Evolutionary conservation across 1,140 invertebrate genomes (phyloP).

Genomic region (Zophobas atratus): DNA sequence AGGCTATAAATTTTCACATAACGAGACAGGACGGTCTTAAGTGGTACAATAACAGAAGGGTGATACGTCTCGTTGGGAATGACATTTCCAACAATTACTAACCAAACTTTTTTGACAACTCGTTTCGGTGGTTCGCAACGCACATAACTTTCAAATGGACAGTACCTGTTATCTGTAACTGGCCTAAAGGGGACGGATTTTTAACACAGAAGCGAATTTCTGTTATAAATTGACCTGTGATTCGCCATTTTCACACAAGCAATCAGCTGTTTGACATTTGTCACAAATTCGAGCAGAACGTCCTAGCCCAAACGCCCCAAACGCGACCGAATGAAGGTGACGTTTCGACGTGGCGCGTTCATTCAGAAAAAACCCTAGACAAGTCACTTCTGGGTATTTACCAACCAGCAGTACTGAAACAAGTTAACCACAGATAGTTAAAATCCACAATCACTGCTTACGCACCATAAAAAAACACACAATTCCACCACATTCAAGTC

Average conservation of each 20-base stretch:
- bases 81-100: slow-evolving; percentile 31
- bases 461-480: too few species aligned
- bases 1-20: slow-evolving; percentile 42
- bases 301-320: background rate
- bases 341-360: too few species aligned
- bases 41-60: slow-evolving; percentile 45
- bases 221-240: slow-evolving; percentile 44
- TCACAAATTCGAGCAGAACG: slow-evolving; percentile 4
- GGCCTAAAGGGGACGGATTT: slow-evolving; percentile 49
- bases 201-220: slow-evolving; percentile 47
- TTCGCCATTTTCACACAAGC: slow-evolving; percentile 54
- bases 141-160: slow-evolving; percentile 20
- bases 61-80: background rate
- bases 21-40: slow-evolving; percentile 27
- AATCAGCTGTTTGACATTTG: slow-evolving; percentile 52
- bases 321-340: too few species aligned
- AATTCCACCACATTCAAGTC: too few species aligned
- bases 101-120: slow-evolving; percentile 46
- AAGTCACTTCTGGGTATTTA: too few species aligned
- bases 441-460: too few species aligned
- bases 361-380: too few species aligned
- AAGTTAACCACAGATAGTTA: too few species aligned
- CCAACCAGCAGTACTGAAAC: too few species aligned
- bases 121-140: background rate
- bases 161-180: slow-evolving; percentile 20